A percentile compares a stretch with the other conserved stretches of the same genome.
These are phyloP conservation scores for Ageneiosus marmoratus DNA, from an alignment of 2,113 vertebrate species.

Conservation along the genomic window DNA sequence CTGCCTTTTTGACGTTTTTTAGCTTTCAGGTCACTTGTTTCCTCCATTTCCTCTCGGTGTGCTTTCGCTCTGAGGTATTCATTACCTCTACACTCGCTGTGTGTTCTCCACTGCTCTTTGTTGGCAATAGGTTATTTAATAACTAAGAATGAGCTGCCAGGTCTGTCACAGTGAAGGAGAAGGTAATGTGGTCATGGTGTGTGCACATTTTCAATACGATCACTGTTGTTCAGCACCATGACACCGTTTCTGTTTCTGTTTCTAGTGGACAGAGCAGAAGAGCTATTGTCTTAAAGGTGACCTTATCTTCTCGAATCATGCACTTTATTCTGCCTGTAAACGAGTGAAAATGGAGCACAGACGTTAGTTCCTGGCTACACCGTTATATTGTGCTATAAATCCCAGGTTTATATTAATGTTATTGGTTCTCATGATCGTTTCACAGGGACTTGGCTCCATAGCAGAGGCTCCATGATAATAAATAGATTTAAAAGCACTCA, in stretches of 20 bases:
- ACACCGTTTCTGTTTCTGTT: slow-evolving; percentile 19
- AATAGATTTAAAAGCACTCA: background rate
- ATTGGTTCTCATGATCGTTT: background rate
- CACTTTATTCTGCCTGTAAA: slow-evolving; percentile 38
- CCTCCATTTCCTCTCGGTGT: background rate
- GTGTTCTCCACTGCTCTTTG: slow-evolving; percentile 51
- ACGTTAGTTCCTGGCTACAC: background rate
- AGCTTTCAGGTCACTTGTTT: too few species aligned
- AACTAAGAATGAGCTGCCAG: slow-evolving; percentile 55
- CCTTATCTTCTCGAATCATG: slow-evolving; percentile 4
- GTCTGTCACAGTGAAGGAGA: slow-evolving; percentile 35
- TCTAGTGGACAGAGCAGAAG: slow-evolving; percentile 13
- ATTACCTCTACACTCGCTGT: slow-evolving; percentile 49
- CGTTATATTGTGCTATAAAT: too few species aligned
- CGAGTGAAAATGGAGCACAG: slow-evolving; percentile 21
- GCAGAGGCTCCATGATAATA: background rate
- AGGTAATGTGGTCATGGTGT: slow-evolving; percentile 41
- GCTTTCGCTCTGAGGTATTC: slow-evolving; percentile 48
- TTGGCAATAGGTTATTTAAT: slow-evolving; percentile 58
- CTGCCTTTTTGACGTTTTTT: too few species aligned
- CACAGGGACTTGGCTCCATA: background rate
- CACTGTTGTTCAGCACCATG: slow-evolving; percentile 27
- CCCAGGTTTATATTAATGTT: background rate
- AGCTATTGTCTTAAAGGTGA: slow-evolving; percentile 40
- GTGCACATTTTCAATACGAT: slow-evolving; percentile 39